Conservation (phyloP, 2,797 vertebrate species). For the Linurgus olivaceus region DNA sequence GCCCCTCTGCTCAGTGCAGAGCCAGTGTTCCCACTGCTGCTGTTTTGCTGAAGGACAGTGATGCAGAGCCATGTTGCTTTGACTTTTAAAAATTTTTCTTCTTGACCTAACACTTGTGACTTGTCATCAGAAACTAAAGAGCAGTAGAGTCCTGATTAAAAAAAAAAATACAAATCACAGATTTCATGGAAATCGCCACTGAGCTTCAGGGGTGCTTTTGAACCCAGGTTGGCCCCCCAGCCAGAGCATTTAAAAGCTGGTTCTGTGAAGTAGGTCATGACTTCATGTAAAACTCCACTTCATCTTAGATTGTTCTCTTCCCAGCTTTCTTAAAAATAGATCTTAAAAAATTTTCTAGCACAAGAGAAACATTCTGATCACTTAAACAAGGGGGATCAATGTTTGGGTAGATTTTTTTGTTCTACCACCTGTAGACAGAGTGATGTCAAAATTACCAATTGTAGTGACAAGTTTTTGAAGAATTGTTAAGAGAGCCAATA, state of each 20-base stretch:
- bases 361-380: not conserved
- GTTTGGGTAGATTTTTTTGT: not conserved
- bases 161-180: not conserved
- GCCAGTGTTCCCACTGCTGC: not conserved
- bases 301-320: not conserved
- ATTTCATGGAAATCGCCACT: not conserved
- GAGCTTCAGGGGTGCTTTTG: not conserved
- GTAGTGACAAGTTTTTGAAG: not conserved
- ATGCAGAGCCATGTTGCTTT: not conserved
- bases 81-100: not conserved
- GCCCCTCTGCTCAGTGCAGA: not conserved
- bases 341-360: not conserved
- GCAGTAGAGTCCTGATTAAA: not conserved
- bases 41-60: not conserved
- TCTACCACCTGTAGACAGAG: not conserved
- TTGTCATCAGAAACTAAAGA: not conserved
- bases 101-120: not conserved
- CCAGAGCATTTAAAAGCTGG: not conserved
- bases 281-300: not conserved
- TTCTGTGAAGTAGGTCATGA: not conserved
- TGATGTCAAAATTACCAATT: not conserved
- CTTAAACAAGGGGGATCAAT: not conserved
- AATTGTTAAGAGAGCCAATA: not conserved
- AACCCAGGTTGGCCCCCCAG: not conserved
- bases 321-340: not conserved